phyloP scores from a whole-genome alignment of 2,113 vertebrate species.

The Onychostruthus taczanowskii region DNA sequence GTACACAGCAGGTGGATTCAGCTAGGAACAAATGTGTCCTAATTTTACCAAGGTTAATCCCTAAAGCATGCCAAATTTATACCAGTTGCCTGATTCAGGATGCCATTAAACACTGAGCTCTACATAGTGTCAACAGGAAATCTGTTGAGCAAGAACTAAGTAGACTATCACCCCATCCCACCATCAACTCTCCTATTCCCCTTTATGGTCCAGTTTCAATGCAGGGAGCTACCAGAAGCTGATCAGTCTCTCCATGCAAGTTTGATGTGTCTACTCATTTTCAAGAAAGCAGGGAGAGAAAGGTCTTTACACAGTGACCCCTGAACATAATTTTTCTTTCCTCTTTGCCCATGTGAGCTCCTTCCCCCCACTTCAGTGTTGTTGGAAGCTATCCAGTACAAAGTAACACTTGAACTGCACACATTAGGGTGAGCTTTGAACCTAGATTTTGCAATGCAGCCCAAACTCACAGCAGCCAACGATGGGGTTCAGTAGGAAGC shows the following conservation, averaged over 20 bases:
- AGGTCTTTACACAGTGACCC: background rate
- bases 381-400: conserved; percentile 49
- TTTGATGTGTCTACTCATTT: background rate
- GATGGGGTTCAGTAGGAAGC: background rate
- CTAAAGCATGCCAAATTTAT: background rate
- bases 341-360: background rate
- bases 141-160: conserved; percentile 26
- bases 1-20: background rate
- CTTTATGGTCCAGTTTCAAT: background rate
- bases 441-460: conserved; percentile 55
- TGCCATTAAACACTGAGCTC: background rate
- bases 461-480: background rate
- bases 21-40: background rate
- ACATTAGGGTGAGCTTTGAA: conserved; percentile 73
- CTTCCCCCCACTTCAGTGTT: conserved; percentile 3
- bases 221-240: background rate
- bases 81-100: background rate
- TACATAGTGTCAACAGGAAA: background rate
- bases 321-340: background rate
- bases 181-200: background rate
- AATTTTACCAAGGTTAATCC: background rate
- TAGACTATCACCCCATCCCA: background rate
- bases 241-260: background rate
- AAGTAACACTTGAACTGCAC: conserved; percentile 38
- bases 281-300: background rate